Conservation (phyloP, 2,113 vertebrate genomes). For the Muscicapa adusta region DNA sequence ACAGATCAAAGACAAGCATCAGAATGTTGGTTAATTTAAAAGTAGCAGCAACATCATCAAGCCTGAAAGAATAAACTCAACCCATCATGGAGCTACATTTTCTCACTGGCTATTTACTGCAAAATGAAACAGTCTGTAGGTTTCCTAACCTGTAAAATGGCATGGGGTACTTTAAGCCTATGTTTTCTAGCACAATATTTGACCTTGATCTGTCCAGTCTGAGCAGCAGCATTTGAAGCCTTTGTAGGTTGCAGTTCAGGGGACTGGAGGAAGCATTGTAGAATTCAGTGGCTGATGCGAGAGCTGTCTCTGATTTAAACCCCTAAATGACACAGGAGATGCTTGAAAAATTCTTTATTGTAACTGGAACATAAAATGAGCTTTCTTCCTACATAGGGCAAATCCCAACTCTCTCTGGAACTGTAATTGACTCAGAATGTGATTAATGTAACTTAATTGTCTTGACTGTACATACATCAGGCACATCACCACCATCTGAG, state of each 20-base stretch:
- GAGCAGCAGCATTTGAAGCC: not conserved
- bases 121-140: not conserved
- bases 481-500: slow-evolving; percentile 62
- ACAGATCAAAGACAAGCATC: not conserved
- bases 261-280: not conserved
- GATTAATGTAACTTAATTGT: slow-evolving; percentile 73
- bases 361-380: slow-evolving; percentile 48
- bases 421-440: slow-evolving; percentile 67
- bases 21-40: not conserved
- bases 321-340: slow-evolving; percentile 1
- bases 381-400: slow-evolving; percentile 48
- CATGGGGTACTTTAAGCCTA: not conserved
- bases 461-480: slow-evolving; percentile 68
- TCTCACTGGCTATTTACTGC: not conserved
- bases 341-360: slow-evolving; percentile 45
- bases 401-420: slow-evolving; percentile 59
- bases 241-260: not conserved
- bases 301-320: slow-evolving; percentile 10
- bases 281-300: not conserved
- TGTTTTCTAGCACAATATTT: not conserved
- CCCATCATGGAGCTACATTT: not conserved
- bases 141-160: not conserved
- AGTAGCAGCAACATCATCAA: not conserved
- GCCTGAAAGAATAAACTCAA: not conserved
- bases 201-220: not conserved